Conservation (phyloP, 2,113 vertebrate genomes). For the Loxodonta africana region DNA sequence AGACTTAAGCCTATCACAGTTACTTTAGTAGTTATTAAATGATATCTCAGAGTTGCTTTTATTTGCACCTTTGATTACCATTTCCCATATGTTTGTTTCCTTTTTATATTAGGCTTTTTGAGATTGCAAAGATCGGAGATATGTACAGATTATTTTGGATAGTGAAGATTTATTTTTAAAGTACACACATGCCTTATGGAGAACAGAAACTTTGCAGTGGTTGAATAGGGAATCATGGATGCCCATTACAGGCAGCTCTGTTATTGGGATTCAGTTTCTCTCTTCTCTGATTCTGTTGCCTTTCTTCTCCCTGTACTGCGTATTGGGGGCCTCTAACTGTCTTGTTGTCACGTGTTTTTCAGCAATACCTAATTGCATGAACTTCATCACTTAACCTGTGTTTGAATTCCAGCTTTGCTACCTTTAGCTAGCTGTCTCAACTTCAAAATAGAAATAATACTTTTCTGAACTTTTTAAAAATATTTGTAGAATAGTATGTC, state of each 20-base stretch:
- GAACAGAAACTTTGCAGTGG: not conserved
- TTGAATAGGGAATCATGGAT: not conserved
- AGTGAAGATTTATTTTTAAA: constrained; percentile 26
- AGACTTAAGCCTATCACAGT: not conserved
- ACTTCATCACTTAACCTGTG: not conserved
- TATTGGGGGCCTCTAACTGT: not conserved
- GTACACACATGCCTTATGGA: not conserved
- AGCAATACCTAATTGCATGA: not conserved
- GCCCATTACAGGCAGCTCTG: not conserved
- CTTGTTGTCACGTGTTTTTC: not conserved
- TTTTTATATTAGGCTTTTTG: constrained; percentile 6
- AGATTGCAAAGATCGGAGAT: constrained; percentile 25
- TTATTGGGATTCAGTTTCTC: not conserved
- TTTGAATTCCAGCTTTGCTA: constrained; percentile 11
- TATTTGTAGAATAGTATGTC: not conserved
- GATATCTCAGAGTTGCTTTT: not conserved
- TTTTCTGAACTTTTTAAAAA: not conserved
- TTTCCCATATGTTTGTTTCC: constrained; percentile 4
- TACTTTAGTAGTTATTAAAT: constrained; percentile 10
- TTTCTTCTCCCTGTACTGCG: not conserved
- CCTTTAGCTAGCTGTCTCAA: constrained; percentile 48
- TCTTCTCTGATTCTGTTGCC: constrained; percentile 1
- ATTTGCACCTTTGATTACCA: not conserved
- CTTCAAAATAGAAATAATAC: constrained; percentile 53
- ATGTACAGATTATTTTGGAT: not conserved